Conservation (phyloP, 2,797 vertebrate species). For the Anguilla obscura region DNA sequence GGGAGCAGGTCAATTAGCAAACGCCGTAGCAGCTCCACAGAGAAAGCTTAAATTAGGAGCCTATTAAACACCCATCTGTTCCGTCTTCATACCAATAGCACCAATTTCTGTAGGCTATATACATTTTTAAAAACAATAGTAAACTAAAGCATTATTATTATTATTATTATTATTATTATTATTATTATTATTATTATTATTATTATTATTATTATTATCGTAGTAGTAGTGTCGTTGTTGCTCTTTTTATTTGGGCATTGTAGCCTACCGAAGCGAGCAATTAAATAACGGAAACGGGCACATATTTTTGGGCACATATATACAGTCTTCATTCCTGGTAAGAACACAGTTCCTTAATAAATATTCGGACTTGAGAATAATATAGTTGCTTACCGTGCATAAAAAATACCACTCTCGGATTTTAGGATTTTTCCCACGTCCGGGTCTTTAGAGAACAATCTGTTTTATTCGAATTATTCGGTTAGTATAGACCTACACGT, state of each 20-base stretch:
- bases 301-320: not conserved
- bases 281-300: not conserved
- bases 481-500: not conserved
- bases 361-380: not conserved
- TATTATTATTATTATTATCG: not conserved
- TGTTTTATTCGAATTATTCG: not conserved
- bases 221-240: not conserved
- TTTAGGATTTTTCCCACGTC: not conserved
- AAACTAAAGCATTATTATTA: not conserved
- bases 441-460: not conserved
- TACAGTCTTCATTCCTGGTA: not conserved
- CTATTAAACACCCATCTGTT: conserved; percentile 52
- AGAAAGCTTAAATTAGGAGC: conserved; percentile 50
- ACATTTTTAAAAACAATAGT: not conserved
- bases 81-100: conserved; percentile 6
- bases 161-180: conserved; percentile 17
- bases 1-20: conserved; percentile 14
- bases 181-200: not conserved
- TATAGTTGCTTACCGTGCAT: not conserved
- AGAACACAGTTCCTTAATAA: not conserved
- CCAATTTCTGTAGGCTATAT: not conserved
- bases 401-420: not conserved
- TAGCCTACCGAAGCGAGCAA: not conserved
- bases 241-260: not conserved
- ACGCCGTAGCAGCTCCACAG: conserved; percentile 20